Evolutionary conservation across 2,888 invertebrate species (phyloP), one percentile per base, ranked within the genome.

Genomic region (Tetragonula carbonaria): DNA sequence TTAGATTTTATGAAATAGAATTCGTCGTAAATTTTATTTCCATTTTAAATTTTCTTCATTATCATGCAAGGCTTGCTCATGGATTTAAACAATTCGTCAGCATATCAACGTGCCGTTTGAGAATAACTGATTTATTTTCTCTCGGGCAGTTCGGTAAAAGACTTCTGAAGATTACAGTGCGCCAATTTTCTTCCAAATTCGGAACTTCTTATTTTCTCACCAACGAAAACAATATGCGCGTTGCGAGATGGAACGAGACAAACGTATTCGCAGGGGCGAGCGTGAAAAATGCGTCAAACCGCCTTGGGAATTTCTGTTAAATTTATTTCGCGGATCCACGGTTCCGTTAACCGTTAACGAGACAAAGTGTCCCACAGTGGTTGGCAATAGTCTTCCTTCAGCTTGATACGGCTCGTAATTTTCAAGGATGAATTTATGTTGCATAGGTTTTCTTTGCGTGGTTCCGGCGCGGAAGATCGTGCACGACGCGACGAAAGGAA

Each of bases 361-460:
- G 80, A 88, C 83, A 80, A 87, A 78, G 75, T 82, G 62, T 68
- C 59, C 80, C 57, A 45, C 33, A 18, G 68, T 57, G 73, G n/a
- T 23, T 71, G 65, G 67, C 76, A 63, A 50, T 68, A 50, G 65
- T 67, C 74, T 16, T 53, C 50, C 74, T 23, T 23, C 75, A 4
- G 55, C 21, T 59, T 71, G 72, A 76, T 74, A 77, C 74, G 23
- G 67, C 68, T 72, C 65, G 68, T 85, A 88, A 88, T 88, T 88
- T 85, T 70, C 74, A 66, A 33, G 67, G 53, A 66, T 78, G 85
- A 88, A 88, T 87, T 87, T 87, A 85, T 87, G 83, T 85, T 62
- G 80, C 73, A 18, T 50, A n/a, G 65, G 71, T 81, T 77, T 79
- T 76, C 74, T 70, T 75, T 50, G 73, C 59, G 38, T 71, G 45